Evolutionary conservation across 2,797 vertebrate species (phyloP), one percentile per base, ranked within the genome.

Genomic region (Erethizon dorsatum): DNA sequence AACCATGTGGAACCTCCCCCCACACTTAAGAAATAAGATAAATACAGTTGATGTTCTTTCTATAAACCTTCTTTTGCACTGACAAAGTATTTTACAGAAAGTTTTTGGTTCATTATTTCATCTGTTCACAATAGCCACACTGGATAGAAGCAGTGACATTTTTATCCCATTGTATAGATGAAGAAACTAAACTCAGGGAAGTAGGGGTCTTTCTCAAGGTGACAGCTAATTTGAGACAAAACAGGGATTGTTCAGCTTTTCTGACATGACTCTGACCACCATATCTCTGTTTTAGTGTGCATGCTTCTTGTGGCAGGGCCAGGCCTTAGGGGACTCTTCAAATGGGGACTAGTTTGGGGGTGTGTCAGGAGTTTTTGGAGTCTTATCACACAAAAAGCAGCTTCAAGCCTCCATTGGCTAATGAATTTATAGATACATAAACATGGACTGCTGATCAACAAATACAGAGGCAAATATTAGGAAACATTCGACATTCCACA

Each of bases 141-240:
- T 54, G 57, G 50, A 56, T 17, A 71, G 50, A 89, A 88, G 22
- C 50, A 28, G 31, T 77, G 47, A 50, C 69, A 52, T 56, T 91
- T 87, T 92, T 31, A 84, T 79, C 22, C 54, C 84, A 88, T 82
- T 83, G 94, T 88, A 93, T n/a, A 88, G 56, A 93, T 54, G 78
- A 90, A 86, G 89, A 92, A 84, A 69, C n/a, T 69, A 52, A 54
- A 83, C 18, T 82, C 26, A 52, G 63, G 37, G 80, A 83, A 41
- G 18, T 41, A 6, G 15, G n/a, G 12, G 3, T 82, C 88, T 79
- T 88, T 83, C 59, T 88, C 90, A 87, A 22, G 24, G 69, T 88
- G 37, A 90, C 54, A 92, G 84, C 12, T 83, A 33, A 71, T 69
- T 69, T 71, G 37, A 54, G 41, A 57, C 31, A 59, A 75, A 67